Conservation (phyloP, 2,888 invertebrate species). For the Dynastes hyllus region DNA sequence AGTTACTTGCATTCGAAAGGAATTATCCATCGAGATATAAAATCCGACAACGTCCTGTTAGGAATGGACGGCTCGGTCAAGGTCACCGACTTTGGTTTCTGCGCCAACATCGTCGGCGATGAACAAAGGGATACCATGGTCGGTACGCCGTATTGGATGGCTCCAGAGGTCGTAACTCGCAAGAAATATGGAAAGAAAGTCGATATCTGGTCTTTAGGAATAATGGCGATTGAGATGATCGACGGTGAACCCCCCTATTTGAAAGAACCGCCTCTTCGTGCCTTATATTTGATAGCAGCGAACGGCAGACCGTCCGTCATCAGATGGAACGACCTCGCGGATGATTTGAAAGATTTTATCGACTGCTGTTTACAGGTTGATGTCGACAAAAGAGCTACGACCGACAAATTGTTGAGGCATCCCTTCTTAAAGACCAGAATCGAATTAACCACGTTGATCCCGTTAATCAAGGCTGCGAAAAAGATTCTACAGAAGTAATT, state of each 20-base stretch:
- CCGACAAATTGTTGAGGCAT: slow-evolving; percentile 85
- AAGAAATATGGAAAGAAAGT: slow-evolving; percentile 92
- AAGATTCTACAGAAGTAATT: slow-evolving; percentile 81
- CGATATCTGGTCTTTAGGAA: slow-evolving; percentile 97
- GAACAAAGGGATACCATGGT: slow-evolving; percentile 98
- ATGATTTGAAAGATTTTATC: slow-evolving; percentile 86
- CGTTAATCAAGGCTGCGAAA: slow-evolving; percentile 93
- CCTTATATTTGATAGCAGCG: slow-evolving; percentile 95
- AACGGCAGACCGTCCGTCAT: slow-evolving; percentile 95
- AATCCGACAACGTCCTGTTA: slow-evolving; percentile 96
- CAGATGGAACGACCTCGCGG: slow-evolving; percentile 85
- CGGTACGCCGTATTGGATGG: slow-evolving; percentile 99
- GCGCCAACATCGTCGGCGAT: slow-evolving; percentile 95
- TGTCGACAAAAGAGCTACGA: slow-evolving; percentile 84
- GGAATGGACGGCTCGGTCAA: slow-evolving; percentile 95
- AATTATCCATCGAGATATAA: slow-evolving; percentile 96
- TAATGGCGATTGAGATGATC: slow-evolving; percentile 98
- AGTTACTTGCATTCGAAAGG: slow-evolving; percentile 92
- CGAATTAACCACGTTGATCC: slow-evolving; percentile 86
- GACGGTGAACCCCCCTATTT: slow-evolving; percentile 98
- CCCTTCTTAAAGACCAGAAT: slow-evolving; percentile 86
- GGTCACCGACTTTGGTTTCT: slow-evolving; percentile 98
- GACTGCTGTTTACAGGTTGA: slow-evolving; percentile 92
- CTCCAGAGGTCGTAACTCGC: slow-evolving; percentile 93
- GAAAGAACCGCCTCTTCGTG: slow-evolving; percentile 93